These are phyloP conservation scores for Drosophila rhopaloa DNA, from an alignment of 1,140 invertebrate genomes.

Conservation along the genomic window DNA sequence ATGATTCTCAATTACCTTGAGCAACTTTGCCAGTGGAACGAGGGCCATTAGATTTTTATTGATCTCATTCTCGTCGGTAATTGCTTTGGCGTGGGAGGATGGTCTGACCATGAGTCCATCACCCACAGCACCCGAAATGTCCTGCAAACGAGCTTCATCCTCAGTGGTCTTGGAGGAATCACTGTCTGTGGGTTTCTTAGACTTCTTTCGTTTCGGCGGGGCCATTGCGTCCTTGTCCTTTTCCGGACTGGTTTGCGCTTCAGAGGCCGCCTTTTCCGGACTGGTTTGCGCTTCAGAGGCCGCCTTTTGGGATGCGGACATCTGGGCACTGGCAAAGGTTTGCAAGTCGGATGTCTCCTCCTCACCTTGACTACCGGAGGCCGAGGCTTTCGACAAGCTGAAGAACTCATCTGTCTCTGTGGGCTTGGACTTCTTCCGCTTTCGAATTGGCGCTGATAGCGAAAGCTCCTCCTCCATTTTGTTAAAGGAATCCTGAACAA, in stretches of 20 bases:
- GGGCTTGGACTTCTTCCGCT: slow-evolving; percentile 76
- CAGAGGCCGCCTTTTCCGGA: slow-evolving; percentile 56
- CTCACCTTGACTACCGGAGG: slow-evolving; percentile 79
- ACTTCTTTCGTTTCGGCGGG: slow-evolving; percentile 81
- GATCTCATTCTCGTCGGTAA: slow-evolving; percentile 69
- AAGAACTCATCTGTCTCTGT: slow-evolving; percentile 86
- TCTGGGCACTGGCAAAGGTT: slow-evolving; percentile 87
- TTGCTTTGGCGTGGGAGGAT: slow-evolving; percentile 49
- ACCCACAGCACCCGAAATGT: slow-evolving; percentile 86
- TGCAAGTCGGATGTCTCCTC: slow-evolving; percentile 86
- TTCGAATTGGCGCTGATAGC: slow-evolving; percentile 66
- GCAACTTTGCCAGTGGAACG: slow-evolving; percentile 71
- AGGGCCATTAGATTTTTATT: slow-evolving; percentile 69
- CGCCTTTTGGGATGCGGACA: slow-evolving; percentile 84
- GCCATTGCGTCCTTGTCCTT: slow-evolving; percentile 59
- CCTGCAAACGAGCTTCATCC: slow-evolving; percentile 80
- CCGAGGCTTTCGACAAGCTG: slow-evolving; percentile 84
- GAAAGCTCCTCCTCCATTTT: slow-evolving; percentile 79
- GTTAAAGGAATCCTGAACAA: slow-evolving; percentile 62
- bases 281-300: slow-evolving; percentile 45
- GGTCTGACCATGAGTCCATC: slow-evolving; percentile 84
- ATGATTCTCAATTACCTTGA: slow-evolving; percentile 80
- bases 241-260: slow-evolving; percentile 66
- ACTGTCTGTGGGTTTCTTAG: slow-evolving; percentile 76
- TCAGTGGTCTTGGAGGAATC: slow-evolving; percentile 83